Evolutionary conservation across 2,888 invertebrate species (phyloP).

Genomic region (Acleris laterana): DNA sequence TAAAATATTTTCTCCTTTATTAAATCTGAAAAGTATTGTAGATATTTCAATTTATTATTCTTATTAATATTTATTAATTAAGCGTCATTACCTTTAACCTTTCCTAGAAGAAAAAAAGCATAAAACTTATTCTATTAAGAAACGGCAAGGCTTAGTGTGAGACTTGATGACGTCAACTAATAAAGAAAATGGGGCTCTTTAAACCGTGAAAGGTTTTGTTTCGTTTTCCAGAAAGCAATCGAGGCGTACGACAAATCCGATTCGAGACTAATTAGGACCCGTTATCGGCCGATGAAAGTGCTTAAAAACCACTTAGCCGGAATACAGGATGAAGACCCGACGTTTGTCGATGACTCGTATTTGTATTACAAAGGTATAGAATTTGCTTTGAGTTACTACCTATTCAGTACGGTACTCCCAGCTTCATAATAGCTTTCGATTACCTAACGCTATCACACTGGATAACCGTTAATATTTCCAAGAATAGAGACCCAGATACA

Average conservation of each 20-base stretch:
- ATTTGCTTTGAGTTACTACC: not conserved
- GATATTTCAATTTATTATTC: too few species aligned
- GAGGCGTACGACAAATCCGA: constrained; percentile 69
- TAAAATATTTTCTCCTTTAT: too few species aligned
- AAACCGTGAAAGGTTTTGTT: constrained; percentile 17
- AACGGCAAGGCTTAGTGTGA: too few species aligned
- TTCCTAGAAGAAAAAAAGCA: too few species aligned
- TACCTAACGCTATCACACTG: not conserved
- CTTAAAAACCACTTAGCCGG: constrained; percentile 74
- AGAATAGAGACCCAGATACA: too few species aligned
- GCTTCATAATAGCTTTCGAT: not conserved
- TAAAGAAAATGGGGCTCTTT: too few species aligned
- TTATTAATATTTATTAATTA: too few species aligned
- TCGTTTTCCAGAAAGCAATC: constrained; percentile 64
- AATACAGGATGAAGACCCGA: constrained; percentile 70
- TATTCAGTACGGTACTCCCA: not conserved
- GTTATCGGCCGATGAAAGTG: constrained; percentile 77
- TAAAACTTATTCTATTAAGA: too few species aligned
- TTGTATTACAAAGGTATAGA: constrained; percentile 72
- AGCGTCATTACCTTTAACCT: too few species aligned
- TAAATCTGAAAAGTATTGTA: too few species aligned
- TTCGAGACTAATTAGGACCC: constrained; percentile 73
- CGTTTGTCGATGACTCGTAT: constrained; percentile 76
- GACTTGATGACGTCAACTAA: too few species aligned
- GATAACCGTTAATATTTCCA: too few species aligned